Evolutionary conservation across 2,797 vertebrate genomes (phyloP).

Genomic region (Eidolon dupreanum): DNA sequence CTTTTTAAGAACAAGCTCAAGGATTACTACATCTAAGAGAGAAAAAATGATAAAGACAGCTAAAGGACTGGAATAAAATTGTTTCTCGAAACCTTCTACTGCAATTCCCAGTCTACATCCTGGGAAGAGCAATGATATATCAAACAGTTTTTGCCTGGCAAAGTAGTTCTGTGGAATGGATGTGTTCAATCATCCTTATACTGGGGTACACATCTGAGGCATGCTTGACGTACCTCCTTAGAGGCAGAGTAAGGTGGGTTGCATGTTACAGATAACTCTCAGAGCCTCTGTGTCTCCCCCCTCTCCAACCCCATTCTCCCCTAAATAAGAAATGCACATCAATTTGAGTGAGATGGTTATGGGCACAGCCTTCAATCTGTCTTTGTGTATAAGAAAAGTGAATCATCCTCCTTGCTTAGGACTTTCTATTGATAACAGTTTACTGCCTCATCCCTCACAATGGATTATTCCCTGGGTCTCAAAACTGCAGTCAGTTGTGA

Average conservation of each 20-base stretch:
- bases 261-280: neutral
- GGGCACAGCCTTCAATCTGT: neutral
- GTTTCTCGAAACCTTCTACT: neutral
- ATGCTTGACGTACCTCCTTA: neutral
- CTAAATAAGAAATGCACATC: neutral
- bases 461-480: neutral
- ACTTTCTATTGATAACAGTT: neutral
- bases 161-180: neutral
- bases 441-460: neutral
- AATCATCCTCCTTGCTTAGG: neutral
- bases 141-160: neutral
- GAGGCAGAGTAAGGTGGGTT: neutral
- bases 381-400: too few relatives aligned
- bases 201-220: neutral
- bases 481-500: neutral
- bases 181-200: neutral
- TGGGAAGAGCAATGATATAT: neutral
- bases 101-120: neutral
- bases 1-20: neutral
- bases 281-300: neutral
- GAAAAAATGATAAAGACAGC: neutral
- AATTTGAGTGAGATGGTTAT: neutral
- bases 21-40: neutral
- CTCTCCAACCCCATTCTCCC: neutral
- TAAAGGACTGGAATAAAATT: neutral